Base-by-base conservation (phyloP, 1,140 invertebrate genomes). In the Drosophila subpulchrella region DNA sequence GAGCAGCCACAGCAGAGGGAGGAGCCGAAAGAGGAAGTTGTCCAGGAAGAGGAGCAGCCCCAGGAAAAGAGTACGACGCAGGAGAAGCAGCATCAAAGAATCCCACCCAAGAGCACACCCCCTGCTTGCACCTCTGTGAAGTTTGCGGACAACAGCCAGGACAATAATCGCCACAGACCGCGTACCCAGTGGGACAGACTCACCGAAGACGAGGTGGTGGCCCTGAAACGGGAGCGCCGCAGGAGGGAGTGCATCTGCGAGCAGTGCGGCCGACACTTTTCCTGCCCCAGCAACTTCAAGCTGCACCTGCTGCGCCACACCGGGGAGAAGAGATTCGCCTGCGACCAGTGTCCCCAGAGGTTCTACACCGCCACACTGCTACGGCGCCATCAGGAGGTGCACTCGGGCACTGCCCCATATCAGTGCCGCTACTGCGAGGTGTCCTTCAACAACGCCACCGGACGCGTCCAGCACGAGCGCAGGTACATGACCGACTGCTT, bases 241-340 rank as follows among this genome's bases (percentile, higher is more conserved):
- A 80, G 58, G n/a, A 61, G 83, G 3, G 83, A 88, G 17, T 88
- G 83, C 27, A 88, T 88, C 8, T 88, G 83, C 12, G 83, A 88
- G 13, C 63, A 73, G 32, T 88, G 83, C n/a, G 83, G 83, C 7
- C 39, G 75, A 1, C 83, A 88, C 36, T 88, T 88, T 13, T 67
- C 75, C 39, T 88, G 83, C 13, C 83, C 79, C 8, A 88, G 83
- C 50, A 88, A 88, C 41, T 88, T 88, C 1, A 88, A 89, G 20
- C 66, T 88, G n/a, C 83, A 88, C 48, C 60, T 88, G 13, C 30
- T 88, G 7, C 84, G 83, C 0, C 83, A 88, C 32, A 77, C 71
- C 0, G 83, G 83, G 0, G 41, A 74, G 0, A 88, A 88, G 27
- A 77, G 55, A 3, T 83, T 80, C 7, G 13, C 44, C 11, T 88